A percentile compares a stretch with the other conserved stretches of the same genome.
These are phyloP conservation scores for Pristionchus arcanus DNA, from an alignment of 2,888 invertebrate genomes.

Conservation along the genomic window DNA sequence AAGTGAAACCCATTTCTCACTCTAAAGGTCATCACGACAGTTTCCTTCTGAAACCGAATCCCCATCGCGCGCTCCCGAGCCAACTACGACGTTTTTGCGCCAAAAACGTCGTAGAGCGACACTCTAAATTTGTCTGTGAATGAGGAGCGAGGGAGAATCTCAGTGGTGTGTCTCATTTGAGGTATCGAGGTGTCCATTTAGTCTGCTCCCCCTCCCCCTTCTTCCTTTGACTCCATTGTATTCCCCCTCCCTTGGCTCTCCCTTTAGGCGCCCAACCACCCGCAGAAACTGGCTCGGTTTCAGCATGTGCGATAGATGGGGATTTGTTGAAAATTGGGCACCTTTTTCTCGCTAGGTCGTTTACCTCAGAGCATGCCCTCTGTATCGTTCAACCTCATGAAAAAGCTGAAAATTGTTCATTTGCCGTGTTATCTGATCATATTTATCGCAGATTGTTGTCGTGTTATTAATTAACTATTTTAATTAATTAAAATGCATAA, in stretches of 20 bases:
- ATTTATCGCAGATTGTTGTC: too few species aligned
- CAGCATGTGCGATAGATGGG: neutral
- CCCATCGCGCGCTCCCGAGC: neutral
- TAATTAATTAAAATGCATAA: neutral
- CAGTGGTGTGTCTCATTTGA: neutral
- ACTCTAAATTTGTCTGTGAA: neutral
- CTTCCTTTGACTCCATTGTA: conserved; percentile 44
- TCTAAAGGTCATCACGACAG: too few species aligned
- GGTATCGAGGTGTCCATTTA: conserved; percentile 32
- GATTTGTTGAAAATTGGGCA: neutral
- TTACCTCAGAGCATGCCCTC: too few species aligned
- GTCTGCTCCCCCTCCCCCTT: conserved; percentile 1
- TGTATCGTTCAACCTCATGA: too few species aligned
- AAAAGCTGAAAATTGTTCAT: too few species aligned
- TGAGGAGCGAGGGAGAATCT: neutral
- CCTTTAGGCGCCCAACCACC: neutral
- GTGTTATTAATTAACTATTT: neutral
- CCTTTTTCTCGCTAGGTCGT: too few species aligned
- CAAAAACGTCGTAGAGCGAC: neutral
- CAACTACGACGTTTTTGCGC: neutral
- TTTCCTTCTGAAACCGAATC: neutral
- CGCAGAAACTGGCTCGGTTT: conserved; percentile 43
- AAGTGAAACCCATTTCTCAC: too few species aligned
- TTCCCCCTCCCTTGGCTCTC: neutral
- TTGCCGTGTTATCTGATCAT: neutral